Percentiles rank a stretch among this genome's conserved stretches.
phyloP scores from a whole-genome alignment of 2,113 vertebrate species.

The Gymnorhina tibicen region DNA sequence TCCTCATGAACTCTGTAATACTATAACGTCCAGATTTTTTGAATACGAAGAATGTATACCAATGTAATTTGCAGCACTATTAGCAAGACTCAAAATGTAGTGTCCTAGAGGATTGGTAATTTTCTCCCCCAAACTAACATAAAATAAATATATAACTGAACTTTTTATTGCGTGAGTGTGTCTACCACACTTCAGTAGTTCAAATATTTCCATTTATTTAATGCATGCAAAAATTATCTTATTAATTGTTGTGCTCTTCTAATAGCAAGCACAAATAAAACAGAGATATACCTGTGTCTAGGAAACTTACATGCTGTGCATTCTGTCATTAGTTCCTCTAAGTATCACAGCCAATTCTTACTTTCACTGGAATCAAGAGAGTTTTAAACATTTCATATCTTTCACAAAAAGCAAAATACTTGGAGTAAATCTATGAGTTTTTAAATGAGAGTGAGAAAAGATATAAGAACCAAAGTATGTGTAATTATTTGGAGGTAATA shows the following conservation, averaged over 20 bases:
- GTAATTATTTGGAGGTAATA: neutral
- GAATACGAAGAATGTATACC: neutral
- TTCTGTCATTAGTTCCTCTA: neutral
- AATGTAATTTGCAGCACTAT: neutral
- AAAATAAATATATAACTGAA: neutral
- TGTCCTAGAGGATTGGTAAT: neutral
- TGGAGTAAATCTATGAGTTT: neutral
- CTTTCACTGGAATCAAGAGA: neutral
- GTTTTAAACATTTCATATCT: neutral
- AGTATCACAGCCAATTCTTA: neutral
- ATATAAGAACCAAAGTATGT: neutral
- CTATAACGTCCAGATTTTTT: neutral
- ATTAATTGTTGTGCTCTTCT: neutral
- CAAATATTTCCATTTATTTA: conserved; percentile 6
- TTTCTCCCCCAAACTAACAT: neutral
- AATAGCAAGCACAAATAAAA: neutral
- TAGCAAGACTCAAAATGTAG: neutral
- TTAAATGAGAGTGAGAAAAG: neutral
- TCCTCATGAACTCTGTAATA: neutral
- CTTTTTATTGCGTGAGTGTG: neutral
- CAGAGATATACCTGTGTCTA: neutral
- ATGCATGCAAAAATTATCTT: neutral
- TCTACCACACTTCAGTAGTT: neutral
- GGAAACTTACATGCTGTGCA: neutral
- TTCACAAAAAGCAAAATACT: neutral